Percentiles rank a stretch among this genome's conserved stretches.
These are phyloP conservation scores for Drosophila funebris DNA, from an alignment of 1,140 invertebrate genomes.

Conservation along the genomic window DNA sequence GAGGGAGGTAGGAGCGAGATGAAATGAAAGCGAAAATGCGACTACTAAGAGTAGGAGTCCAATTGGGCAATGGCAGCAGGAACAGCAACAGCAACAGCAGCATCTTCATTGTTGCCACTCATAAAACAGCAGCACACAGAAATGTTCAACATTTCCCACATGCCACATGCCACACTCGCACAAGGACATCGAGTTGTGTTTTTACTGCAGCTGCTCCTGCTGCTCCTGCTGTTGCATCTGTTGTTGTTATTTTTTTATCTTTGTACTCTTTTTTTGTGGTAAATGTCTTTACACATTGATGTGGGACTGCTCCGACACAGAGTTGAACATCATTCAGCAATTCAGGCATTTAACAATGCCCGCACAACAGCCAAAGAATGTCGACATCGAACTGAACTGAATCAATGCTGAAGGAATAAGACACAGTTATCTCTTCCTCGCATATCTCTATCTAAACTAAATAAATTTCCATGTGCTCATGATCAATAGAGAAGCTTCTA, in stretches of 20 bases:
- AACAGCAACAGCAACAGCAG: not conserved
- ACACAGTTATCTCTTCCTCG: not conserved
- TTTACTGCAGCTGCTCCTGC: constrained; percentile 9
- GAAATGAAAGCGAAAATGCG: not conserved
- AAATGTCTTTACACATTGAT: constrained; percentile 39
- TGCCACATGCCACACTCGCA: constrained; percentile 34
- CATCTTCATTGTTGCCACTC: constrained; percentile 34
- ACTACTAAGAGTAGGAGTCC: constrained; percentile 11
- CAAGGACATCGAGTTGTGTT: constrained; percentile 32
- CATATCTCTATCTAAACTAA: not conserved
- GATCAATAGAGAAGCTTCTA: too few relatives aligned
- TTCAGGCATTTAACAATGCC: constrained; percentile 26
- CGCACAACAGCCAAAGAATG: constrained; percentile 24
- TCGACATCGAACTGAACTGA: constrained; percentile 21
- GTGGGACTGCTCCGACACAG: constrained; percentile 16
- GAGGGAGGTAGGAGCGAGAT: too few relatives aligned
- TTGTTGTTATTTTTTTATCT: constrained; percentile 8
- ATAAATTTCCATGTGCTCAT: too few relatives aligned
- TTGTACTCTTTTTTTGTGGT: constrained; percentile 19
- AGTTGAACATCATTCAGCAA: constrained; percentile 16
- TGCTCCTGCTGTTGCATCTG: not conserved
- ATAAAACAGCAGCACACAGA: constrained; percentile 27
- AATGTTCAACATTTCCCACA: constrained; percentile 41
- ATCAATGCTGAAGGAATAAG: not conserved
- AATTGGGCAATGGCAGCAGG: constrained; percentile 29